These are phyloP conservation scores for Epizoanthus rinbou DNA, from an alignment of 92 coral and sea anemone genomes.

Conservation along the genomic window DNA sequence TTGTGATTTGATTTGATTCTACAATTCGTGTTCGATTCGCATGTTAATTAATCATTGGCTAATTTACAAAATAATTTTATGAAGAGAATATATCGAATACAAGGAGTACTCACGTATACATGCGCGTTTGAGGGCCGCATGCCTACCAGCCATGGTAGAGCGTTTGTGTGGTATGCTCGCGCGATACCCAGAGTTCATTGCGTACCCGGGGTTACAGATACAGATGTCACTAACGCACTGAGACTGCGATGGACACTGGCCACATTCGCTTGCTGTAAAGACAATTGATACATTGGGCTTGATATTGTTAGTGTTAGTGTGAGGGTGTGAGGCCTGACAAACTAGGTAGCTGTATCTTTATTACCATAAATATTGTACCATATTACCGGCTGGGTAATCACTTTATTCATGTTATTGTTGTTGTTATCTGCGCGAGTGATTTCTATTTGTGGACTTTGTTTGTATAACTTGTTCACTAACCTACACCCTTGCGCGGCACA, in stretches of 20 bases:
- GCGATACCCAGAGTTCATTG: constrained; percentile 49
- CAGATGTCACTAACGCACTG: constrained; percentile 58
- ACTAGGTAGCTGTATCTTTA: too few species aligned
- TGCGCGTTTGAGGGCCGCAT: constrained; percentile 45
- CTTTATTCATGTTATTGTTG: too few species aligned
- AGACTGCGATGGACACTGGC: constrained; percentile 64
- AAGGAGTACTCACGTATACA: constrained; percentile 65
- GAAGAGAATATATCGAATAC: background rate
- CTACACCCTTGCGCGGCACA: too few species aligned
- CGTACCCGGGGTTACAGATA: constrained; percentile 75
- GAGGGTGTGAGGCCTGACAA: too few species aligned
- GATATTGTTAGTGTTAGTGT: too few species aligned
- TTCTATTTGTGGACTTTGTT: background rate
- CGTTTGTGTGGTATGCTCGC: constrained; percentile 2
- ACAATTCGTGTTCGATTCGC: too few species aligned
- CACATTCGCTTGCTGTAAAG: constrained; percentile 30
- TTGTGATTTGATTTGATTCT: too few species aligned
- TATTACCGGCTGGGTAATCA: too few species aligned
- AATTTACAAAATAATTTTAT: background rate
- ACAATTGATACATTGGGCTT: background rate
- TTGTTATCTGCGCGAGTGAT: too few species aligned
- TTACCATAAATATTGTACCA: too few species aligned
- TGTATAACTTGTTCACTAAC: background rate
- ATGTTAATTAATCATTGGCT: background rate
- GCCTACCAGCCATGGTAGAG: background rate